These are phyloP conservation scores for Copidosoma floridanum DNA, from an alignment of 1,140 invertebrate genomes.

Conservation along the genomic window DNA sequence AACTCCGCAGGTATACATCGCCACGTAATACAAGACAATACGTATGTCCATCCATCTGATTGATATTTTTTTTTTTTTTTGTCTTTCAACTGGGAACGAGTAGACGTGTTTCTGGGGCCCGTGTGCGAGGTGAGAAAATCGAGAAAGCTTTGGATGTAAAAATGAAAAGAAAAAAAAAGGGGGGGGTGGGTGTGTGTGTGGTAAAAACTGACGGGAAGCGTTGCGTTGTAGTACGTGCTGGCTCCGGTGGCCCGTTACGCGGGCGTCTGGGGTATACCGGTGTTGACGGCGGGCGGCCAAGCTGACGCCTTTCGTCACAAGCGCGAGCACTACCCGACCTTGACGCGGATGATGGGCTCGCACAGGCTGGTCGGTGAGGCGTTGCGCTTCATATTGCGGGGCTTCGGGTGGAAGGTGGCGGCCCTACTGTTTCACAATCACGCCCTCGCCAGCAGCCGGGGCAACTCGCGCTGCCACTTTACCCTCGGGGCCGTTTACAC, in stretches of 20 bases:
- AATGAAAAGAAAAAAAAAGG: too few relatives aligned
- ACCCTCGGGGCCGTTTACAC: conserved; percentile 69
- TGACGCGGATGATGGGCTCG: conserved; percentile 85
- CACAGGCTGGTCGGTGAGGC: conserved; percentile 74
- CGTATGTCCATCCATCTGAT: too few relatives aligned
- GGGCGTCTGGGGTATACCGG: conserved; percentile 83
- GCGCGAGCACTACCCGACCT: conserved; percentile 67
- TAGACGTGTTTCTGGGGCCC: conserved; percentile 86
- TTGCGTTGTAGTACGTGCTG: conserved; percentile 84
- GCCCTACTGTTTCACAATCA: conserved; percentile 74
- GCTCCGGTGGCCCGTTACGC: conserved; percentile 87
- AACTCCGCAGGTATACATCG: conserved; percentile 63
- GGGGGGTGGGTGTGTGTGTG: too few relatives aligned
- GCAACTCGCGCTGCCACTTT: conserved; percentile 74
- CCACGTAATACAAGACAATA: too few relatives aligned
- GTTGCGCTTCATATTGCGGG: conserved; percentile 64
- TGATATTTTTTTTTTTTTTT: too few relatives aligned
- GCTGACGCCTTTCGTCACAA: conserved; percentile 77
- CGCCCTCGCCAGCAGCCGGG: conserved; percentile 55
- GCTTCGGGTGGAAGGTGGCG: conserved; percentile 71
- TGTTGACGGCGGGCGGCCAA: conserved; percentile 81
- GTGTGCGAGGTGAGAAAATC: too few relatives aligned
- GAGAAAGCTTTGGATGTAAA: too few relatives aligned
- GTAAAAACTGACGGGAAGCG: too few relatives aligned
- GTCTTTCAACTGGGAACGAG: too few relatives aligned